These are phyloP conservation scores for Corvus cornix DNA, from an alignment of 2,113 vertebrate species.

Conservation along the genomic window DNA sequence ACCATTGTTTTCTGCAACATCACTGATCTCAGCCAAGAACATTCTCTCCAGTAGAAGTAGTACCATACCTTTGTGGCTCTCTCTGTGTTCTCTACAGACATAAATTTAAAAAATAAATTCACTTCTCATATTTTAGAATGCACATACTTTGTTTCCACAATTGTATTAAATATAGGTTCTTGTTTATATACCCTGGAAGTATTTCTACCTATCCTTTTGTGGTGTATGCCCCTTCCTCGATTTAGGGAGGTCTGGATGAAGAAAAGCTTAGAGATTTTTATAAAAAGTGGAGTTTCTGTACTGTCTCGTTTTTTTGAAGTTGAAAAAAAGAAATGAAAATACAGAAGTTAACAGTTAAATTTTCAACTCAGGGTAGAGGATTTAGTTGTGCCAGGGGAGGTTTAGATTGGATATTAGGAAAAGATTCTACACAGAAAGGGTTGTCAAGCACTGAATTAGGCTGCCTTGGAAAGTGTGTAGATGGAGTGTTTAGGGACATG, in stretches of 20 bases:
- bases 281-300: not conserved
- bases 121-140: not conserved
- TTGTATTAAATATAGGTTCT: not conserved
- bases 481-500: too few relatives aligned
- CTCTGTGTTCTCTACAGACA: not conserved
- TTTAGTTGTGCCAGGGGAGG: not conserved
- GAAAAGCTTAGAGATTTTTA: not conserved
- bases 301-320: not conserved
- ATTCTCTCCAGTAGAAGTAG: not conserved
- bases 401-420: not conserved
- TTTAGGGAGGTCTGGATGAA: not conserved
- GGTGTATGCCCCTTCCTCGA: not conserved
- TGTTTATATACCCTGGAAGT: not conserved
- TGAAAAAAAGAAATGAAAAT: not conserved
- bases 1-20: not conserved
- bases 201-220: not conserved
- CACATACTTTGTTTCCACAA: not conserved
- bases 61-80: not conserved
- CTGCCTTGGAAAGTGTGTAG: not conserved
- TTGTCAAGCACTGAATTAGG: not conserved
- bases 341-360: not conserved
- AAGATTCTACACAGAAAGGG: rapidly evolving
- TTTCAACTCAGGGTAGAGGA: not conserved
- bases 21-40: not conserved
- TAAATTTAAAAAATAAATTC: not conserved